Conservation (phyloP, 2,797 vertebrate genomes). For the Brotula barbata region DNA sequence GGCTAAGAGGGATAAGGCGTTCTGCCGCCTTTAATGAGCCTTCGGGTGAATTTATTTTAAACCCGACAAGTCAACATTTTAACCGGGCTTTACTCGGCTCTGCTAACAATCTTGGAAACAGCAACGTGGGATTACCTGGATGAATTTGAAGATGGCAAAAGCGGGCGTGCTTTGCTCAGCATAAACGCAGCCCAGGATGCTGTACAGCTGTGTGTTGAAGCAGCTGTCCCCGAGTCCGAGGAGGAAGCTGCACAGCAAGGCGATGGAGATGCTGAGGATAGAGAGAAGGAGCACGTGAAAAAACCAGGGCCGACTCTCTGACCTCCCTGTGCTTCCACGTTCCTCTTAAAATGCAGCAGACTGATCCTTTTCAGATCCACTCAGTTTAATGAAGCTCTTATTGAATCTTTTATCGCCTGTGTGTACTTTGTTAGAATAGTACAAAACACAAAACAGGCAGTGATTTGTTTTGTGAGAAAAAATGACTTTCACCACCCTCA, state of each 20-base stretch:
- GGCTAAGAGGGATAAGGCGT: conserved; percentile 14
- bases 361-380: neutral
- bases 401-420: no score
- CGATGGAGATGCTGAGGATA: conserved; percentile 71
- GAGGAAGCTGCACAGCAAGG: conserved; percentile 83
- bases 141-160: conserved; percentile 86
- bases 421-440: no score
- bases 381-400: neutral
- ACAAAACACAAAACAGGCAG: no score
- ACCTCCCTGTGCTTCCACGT: no score
- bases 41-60: conserved; percentile 62
- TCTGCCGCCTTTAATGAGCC: conserved; percentile 41
- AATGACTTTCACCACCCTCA: no score
- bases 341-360: neutral
- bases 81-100: conserved; percentile 36
- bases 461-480: no score
- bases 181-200: conserved; percentile 79
- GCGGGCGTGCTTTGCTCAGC: conserved; percentile 79
- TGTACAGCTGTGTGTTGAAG: conserved; percentile 86
- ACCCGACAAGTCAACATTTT: conserved; percentile 40
- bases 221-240: conserved; percentile 85
- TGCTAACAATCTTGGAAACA: conserved; percentile 56
- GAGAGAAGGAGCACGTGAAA: neutral
- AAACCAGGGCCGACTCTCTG: no score
- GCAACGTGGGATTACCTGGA: conserved; percentile 78